These are phyloP conservation scores for Babyrousa celebensis DNA, from an alignment of 2,797 vertebrate species.

Conservation along the genomic window DNA sequence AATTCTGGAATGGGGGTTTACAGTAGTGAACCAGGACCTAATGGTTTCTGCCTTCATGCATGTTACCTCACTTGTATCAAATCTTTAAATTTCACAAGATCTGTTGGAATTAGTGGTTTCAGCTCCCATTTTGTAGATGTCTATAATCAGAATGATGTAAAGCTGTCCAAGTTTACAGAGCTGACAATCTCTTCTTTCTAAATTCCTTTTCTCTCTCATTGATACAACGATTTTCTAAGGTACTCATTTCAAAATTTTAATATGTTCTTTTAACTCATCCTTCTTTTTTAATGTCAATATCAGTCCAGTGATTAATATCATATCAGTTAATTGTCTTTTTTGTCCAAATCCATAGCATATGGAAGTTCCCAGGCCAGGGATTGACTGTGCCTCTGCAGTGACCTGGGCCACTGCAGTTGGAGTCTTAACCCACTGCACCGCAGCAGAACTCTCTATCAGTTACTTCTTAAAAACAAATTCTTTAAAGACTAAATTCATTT, in stretches of 20 bases:
- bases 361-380: no score
- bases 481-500: not conserved
- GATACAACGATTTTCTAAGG: not conserved
- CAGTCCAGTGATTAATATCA: not conserved
- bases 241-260: not conserved
- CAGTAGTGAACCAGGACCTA: not conserved
- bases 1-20: not conserved
- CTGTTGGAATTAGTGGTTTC: not conserved
- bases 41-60: not conserved
- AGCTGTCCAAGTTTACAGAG: not conserved
- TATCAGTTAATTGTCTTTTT: not conserved
- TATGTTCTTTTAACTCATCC: not conserved
- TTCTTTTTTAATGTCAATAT: not conserved
- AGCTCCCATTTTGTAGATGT: not conserved
- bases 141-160: not conserved
- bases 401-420: no score
- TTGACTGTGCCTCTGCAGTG: no score
- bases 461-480: not conserved
- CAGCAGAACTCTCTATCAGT: no score
- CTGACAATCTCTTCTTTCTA: not conserved
- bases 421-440: no score
- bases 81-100: not conserved
- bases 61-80: not conserved
- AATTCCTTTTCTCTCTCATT: not conserved
- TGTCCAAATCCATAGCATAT: no score